phyloP scores from a whole-genome alignment of 2,113 vertebrate species.

The Paracanthobrama guichenoti region DNA sequence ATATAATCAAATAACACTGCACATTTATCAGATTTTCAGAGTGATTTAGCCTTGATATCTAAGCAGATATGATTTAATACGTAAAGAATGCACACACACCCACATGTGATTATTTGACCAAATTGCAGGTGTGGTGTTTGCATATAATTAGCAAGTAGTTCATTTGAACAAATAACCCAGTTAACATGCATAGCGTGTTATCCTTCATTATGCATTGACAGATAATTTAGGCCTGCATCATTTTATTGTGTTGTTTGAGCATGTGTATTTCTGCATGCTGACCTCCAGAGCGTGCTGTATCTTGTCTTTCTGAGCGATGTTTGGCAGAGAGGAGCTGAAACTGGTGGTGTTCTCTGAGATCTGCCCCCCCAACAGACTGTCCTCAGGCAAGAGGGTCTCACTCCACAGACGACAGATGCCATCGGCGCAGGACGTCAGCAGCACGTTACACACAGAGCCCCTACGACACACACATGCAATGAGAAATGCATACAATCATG shows the following conservation, averaged over 20 bases:
- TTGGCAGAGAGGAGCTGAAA: slow-evolving; percentile 80
- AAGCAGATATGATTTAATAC: neutral
- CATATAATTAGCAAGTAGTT: neutral
- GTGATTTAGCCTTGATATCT: neutral
- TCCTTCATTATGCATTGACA: neutral
- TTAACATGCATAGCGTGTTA: neutral
- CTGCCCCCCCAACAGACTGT: slow-evolving; percentile 92
- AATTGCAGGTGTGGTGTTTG: neutral
- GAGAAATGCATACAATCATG: neutral
- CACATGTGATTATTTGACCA: neutral
- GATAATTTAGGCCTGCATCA: neutral
- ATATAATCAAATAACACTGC: neutral
- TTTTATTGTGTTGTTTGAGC: neutral
- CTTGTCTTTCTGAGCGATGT: slow-evolving; percentile 90
- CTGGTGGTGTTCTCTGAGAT: slow-evolving; percentile 91
- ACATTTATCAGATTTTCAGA: neutral
- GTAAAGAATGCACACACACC: neutral
- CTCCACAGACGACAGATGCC: slow-evolving; percentile 96
- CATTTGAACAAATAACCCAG: neutral
- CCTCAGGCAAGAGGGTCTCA: slow-evolving; percentile 92
- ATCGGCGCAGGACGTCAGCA: slow-evolving; percentile 94
- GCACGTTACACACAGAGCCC: slow-evolving; percentile 93
- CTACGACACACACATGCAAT: slow-evolving; percentile 67
- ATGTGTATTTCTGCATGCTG: slow-evolving; percentile 28
- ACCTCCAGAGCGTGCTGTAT: slow-evolving; percentile 98